Conservation (phyloP, 1,140 invertebrate species). For the Araneus ventricosus region DNA sequence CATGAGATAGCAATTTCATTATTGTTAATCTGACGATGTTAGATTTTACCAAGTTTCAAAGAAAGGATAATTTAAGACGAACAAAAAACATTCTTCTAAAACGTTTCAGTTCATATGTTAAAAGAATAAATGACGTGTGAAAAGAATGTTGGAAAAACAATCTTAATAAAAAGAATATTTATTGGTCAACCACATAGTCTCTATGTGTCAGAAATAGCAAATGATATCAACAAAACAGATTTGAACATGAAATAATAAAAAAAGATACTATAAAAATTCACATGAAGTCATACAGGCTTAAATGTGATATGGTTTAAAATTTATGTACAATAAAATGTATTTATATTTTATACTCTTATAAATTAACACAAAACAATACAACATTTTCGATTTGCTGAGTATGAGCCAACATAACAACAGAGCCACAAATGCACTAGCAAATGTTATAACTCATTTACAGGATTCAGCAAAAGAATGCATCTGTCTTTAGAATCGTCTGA, state of each 20-base stretch:
- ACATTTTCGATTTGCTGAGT: slow-evolving; percentile 20
- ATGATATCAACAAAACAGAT: slow-evolving; percentile 38
- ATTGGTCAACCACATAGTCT: slow-evolving; percentile 68
- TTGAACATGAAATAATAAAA: slow-evolving; percentile 54
- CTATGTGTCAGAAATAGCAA: slow-evolving; percentile 54
- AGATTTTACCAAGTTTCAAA: too few species aligned
- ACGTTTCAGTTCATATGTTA: too few species aligned
- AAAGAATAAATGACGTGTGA: too few species aligned
- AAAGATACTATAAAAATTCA: slow-evolving; percentile 40
- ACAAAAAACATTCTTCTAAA: too few species aligned
- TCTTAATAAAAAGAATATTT: slow-evolving; percentile 54
- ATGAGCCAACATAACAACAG: slow-evolving; percentile 4
- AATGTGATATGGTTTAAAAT: slow-evolving; percentile 46
- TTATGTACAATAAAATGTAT: slow-evolving; percentile 63
- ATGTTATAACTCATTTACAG: slow-evolving; percentile 42
- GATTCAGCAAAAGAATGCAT: slow-evolving; percentile 61
- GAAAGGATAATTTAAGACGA: too few species aligned
- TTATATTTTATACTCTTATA: slow-evolving; percentile 18
- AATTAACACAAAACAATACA: slow-evolving; percentile 43
- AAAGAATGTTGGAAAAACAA: too few species aligned
- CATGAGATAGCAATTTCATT: too few species aligned
- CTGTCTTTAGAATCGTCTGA: slow-evolving; percentile 57
- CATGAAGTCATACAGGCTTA: not conserved
- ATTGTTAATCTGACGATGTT: too few species aligned
- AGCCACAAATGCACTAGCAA: not conserved